Conservation (phyloP, 2,113 vertebrate species). For the Romanogobio albipinnatus region DNA sequence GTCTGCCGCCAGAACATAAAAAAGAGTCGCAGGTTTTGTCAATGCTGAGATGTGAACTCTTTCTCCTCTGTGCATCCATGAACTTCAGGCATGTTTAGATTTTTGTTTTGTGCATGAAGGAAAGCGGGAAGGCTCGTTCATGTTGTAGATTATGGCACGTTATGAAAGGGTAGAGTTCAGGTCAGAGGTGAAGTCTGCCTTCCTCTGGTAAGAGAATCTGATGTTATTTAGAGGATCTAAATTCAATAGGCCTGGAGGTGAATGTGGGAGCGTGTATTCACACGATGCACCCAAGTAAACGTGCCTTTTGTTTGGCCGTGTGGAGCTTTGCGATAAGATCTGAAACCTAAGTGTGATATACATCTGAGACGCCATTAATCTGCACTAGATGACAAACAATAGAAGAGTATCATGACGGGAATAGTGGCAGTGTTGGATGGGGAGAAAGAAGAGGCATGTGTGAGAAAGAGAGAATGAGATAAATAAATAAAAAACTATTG, state of each 20-base stretch:
- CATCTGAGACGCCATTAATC: constrained; percentile 60
- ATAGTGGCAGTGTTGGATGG: not conserved
- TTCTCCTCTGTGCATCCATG: constrained; percentile 8
- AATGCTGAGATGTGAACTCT: constrained; percentile 44
- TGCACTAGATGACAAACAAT: constrained; percentile 65
- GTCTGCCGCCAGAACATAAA: not conserved
- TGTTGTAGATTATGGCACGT: constrained; percentile 2
- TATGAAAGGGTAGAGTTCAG: constrained; percentile 4
- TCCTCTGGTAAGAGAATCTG: not conserved
- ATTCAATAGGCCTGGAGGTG: not conserved
- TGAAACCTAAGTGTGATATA: constrained; percentile 36
- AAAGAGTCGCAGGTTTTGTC: constrained; percentile 49
- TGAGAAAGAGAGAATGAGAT: constrained; percentile 27
- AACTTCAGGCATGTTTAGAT: not conserved
- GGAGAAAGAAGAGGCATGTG: constrained; percentile 14
- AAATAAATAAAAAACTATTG: not conserved
- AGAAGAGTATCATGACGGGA: not conserved
- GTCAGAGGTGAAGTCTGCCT: not conserved
- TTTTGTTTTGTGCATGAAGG: not conserved
- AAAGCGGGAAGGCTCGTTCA: too few species aligned
- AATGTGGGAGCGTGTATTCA: not conserved
- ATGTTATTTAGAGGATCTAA: not conserved
- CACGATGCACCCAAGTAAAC: not conserved
- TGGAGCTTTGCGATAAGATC: constrained; percentile 55
- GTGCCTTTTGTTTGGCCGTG: constrained; percentile 12